phyloP scores from a whole-genome alignment of 2,797 vertebrate genomes.

The Agapornis canus region DNA sequence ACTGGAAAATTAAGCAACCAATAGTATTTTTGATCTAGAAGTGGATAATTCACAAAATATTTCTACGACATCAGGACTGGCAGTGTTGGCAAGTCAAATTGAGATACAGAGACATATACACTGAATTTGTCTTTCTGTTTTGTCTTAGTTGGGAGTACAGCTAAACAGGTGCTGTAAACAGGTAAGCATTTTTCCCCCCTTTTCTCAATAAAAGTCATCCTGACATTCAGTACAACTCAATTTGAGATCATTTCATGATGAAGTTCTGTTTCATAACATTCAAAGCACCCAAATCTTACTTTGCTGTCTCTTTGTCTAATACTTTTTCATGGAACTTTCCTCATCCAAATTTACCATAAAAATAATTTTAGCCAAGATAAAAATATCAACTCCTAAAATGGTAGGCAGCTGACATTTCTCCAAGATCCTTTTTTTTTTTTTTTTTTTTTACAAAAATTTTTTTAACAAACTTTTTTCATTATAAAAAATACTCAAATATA shows the following conservation, averaged over 20 bases:
- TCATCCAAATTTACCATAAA: background rate
- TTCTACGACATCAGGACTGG: background rate
- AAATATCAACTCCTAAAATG: background rate
- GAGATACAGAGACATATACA: accelerated
- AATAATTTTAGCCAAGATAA: background rate
- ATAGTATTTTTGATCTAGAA: background rate
- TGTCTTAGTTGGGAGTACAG: background rate
- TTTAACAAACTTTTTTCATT: background rate
- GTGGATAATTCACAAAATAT: background rate
- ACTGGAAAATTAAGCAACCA: background rate
- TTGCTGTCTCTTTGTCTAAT: background rate
- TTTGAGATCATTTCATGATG: background rate
- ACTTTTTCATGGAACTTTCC: background rate
- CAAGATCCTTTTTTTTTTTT: background rate
- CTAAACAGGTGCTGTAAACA: background rate
- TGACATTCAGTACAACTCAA: background rate
- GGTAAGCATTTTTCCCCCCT: background rate
- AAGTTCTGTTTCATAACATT: background rate
- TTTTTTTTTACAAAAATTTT: background rate
- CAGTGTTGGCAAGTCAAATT: background rate
- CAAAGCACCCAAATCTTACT: background rate
- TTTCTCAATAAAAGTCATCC: background rate
- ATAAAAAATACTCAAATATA: background rate
- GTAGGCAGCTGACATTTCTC: background rate
- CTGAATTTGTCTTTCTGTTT: background rate